Base-by-base conservation (phyloP, 1,140 invertebrate genomes). In the Drosophila trapezifrons region DNA sequence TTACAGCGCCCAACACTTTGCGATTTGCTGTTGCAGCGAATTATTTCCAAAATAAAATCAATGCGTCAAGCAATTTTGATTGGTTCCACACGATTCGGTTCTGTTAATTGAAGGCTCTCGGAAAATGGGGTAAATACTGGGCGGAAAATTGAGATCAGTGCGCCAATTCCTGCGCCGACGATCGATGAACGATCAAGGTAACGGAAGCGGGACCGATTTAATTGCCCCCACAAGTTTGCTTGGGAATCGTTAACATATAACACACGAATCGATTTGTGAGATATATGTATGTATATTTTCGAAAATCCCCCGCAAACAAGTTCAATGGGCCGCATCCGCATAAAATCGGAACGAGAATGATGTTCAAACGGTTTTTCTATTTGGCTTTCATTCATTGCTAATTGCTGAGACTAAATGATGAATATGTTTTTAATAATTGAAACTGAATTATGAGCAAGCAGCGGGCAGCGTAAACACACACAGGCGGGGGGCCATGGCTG, bases 191-290 rank as follows among this genome's bases (percentile, higher is more conserved):
- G 76, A 86, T 83, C 83, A 87, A 86, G 79, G 84, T 87, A 87
- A 78, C 84, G 83, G 83, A 86, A 87, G 79, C 84, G 42, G 76
- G 70, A 79, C 77, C 66, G 47, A 79, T 79, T 89, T 83, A 83
- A 86, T 86, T 76, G 86, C 64, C 47, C 42, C 32, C 59, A 51
- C 54, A 76, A 86, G 67, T 86, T 83, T 67, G 51, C 83, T 29
- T 55, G 65, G 29, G 32, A 52, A 63, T 58, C 71, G 81, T 72
- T 58, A 80, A 70, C 46, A 66, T 54, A 66, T 54, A 71, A 66
- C 58, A 76, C 45, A 73, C 54, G 51, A 70, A 70, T 66, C 65
- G 54, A 66, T 76, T 69, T 25, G 18, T 22, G 18, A 22, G 25
- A 56, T 22, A 56, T 22, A 51, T 37, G 35, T 75, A 56, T 22